Base-by-base conservation (phyloP, 2,888 invertebrate species). In the Acleris emargana region DNA sequence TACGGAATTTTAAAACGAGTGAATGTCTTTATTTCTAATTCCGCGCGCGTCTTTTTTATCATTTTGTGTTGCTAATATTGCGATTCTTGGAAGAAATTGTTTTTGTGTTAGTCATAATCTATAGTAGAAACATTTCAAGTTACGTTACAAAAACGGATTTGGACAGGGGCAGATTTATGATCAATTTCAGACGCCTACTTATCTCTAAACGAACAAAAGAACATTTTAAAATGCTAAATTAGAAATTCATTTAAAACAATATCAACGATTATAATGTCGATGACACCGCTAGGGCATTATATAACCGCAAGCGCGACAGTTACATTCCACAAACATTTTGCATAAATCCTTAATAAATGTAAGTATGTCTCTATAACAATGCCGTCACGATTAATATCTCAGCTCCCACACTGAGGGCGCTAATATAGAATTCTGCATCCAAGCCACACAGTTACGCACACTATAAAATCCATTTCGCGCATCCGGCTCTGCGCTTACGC, bases 391-490 rank as follows among this genome's bases (percentile, higher is more conserved):
- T 81, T 78, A 74, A 73, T 75, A 74, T 75, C 76, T 62, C 67
- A 68, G 71, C 73, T 82, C 79, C 75, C 80, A 83, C 79, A 83
- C 76, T 80, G 79, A 83, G 79, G 83, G 82, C 77, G 71, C 79
- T 81, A 77, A 83, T 84, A 85, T 80, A 77, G 83, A 82, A 89
- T 88, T 86, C 85, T 76, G 76, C 81, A 84, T 87, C 85, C 78
- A 82, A 82, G 73, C 73, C 81, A 73, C 75, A 84, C 87, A 84
- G 86, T 86, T 86, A 88, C 80, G 78, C 82, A 81, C 81, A 81
- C 84, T 84, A 82, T 86, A 84, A 87, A 84, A 87, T 81, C 84
- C 85, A 91, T 91, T 90, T 91, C 83, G 90, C 91, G 85, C 89
- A 91, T 92, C 91, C 91, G 91, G 88, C 86, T 89, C 62, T 69